Conservation (phyloP, 2,797 vertebrate genomes). For the Pipistrellus nathusii region DNA sequence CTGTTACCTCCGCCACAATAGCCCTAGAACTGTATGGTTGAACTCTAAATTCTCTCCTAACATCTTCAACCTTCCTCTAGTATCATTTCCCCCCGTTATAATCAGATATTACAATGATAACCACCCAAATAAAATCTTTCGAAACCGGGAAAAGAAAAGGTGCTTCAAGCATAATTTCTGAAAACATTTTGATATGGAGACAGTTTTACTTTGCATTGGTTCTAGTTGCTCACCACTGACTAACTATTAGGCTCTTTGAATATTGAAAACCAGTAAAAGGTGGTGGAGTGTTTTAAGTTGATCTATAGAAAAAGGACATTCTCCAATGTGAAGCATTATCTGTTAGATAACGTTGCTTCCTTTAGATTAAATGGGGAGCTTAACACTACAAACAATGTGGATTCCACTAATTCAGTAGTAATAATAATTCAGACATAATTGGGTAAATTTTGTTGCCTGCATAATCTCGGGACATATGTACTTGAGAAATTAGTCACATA, state of each 20-base stretch:
- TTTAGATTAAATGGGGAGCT: not conserved
- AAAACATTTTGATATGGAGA: not conserved
- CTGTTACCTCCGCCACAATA: not conserved
- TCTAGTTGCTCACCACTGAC: not conserved
- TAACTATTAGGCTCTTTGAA: not conserved
- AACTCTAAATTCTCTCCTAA: not conserved
- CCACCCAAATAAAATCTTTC: not conserved
- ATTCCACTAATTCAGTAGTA: not conserved
- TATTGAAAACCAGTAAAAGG: not conserved
- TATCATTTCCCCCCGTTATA: not conserved
- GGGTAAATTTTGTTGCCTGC: constrained; percentile 1
- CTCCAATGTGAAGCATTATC: not conserved
- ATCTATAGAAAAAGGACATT: not conserved
- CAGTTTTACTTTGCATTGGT: constrained; percentile 2
- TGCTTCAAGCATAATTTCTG: not conserved
- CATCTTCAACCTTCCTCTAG: not conserved
- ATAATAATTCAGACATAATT: not conserved
- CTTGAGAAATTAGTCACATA: not conserved
- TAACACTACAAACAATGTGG: not conserved
- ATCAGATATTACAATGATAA: not conserved
- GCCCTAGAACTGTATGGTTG: no score
- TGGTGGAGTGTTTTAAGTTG: constrained; percentile 3
- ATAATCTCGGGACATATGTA: not conserved
- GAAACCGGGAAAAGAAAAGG: not conserved
- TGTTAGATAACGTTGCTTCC: not conserved